Evolutionary conservation across 2,888 invertebrate genomes (phyloP).

Genomic region (Mimumesa dahlbomi): DNA sequence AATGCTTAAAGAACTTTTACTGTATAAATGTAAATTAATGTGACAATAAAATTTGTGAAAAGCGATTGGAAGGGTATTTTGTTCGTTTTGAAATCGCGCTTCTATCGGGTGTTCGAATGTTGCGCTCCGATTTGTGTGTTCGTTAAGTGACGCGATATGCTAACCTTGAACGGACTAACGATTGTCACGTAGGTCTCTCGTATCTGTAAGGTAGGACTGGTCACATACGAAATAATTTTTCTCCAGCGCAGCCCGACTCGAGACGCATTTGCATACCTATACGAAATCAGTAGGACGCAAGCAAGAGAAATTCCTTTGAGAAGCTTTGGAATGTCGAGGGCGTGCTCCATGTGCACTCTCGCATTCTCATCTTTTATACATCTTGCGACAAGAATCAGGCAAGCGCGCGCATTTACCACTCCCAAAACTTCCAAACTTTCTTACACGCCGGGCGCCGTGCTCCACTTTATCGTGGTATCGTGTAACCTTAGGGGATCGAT

Average conservation of each 20-base stretch:
- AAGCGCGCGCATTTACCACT: conserved; percentile 28
- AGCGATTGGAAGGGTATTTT: conserved; percentile 6
- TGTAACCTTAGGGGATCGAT: neutral
- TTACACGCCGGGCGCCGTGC: neutral
- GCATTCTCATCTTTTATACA: conserved; percentile 54
- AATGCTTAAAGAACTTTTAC: conserved; percentile 48
- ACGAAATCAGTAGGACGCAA: conserved; percentile 12
- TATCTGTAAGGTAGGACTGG: too few species aligned
- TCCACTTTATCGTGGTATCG: conserved; percentile 11
- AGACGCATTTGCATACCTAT: conserved; percentile 15
- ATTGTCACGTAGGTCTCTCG: conserved; percentile 33
- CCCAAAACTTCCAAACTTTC: conserved; percentile 41
- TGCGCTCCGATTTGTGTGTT: neutral
- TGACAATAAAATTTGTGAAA: conserved; percentile 58
- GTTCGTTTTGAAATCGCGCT: too few species aligned
- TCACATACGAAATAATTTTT: too few species aligned
- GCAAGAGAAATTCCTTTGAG: conserved; percentile 54
- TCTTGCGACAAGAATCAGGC: conserved; percentile 21
- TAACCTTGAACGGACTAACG: conserved; percentile 28
- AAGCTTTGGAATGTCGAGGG: conserved; percentile 57
- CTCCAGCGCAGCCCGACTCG: too few species aligned
- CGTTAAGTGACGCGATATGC: conserved; percentile 3
- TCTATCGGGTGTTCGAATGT: too few species aligned
- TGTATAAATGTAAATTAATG: conserved; percentile 76
- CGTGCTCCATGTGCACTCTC: conserved; percentile 51